Base-by-base conservation (phyloP, 2,888 invertebrate species). In the Acronicta leporina region DNA sequence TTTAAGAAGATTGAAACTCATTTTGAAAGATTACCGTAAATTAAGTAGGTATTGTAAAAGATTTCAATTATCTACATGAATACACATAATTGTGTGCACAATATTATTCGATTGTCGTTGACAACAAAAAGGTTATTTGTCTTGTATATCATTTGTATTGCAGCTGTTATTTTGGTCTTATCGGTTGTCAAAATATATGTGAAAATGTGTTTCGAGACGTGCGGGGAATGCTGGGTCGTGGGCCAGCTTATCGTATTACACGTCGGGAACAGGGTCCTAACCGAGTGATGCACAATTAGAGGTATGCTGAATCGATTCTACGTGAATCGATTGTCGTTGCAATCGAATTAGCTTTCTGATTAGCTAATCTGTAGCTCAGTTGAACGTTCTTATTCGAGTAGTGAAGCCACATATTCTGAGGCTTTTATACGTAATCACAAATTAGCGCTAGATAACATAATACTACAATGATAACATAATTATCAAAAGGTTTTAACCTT, bases 231-330 rank as follows among this genome's bases (percentile, higher is more conserved):
- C 73, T 51, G 67, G 43, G 67, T 41, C 52, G 59, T 46, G 61
- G 68, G 59, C 75, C 61, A 68, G 81, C 78, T 84, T 84, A 83
- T 83, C 80, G 81, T 63, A 79, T 80, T 81, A 82, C 70, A 71
- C 42, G 69, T 72, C 62, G 63, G 68, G 65, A 75, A 74, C 75
- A 77, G 70, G 68, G 73, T 60, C 71, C 53, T 52, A 65, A 73
- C 56, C 64, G 49, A 73, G 63, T 64, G 57, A 46, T 62, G 58
- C 44, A 43, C 51, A 56, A 63, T 63, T 57, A 49, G 59, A 9
- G 35, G 47, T 55, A 35, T 20, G 11, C 16, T 20, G 20, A 51
- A 54, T 64, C 62, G 60, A 59, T 62, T 35, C 38, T 3, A 27
- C 30, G 41, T 27, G 10, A 53, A 44, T 51, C 62, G 62, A 40